These are phyloP conservation scores for Acrobasis consociella DNA, from an alignment of 2,888 invertebrate genomes.

Conservation along the genomic window DNA sequence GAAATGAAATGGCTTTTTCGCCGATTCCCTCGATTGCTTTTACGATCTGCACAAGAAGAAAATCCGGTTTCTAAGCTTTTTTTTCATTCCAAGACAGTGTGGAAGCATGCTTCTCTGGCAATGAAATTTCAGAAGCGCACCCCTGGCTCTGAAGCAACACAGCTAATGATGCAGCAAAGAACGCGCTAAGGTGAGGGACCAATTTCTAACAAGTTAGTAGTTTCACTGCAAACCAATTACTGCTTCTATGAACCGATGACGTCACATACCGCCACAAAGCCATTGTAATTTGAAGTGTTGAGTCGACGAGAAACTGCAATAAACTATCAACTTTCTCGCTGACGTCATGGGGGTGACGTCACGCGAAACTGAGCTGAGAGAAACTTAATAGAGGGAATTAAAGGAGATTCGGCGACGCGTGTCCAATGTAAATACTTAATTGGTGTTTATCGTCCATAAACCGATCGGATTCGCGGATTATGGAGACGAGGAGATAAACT, in stretches of 20 bases:
- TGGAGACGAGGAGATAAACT: not conserved
- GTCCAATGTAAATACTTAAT: slow-evolving; percentile 23
- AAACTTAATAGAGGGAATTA: slow-evolving; percentile 13
- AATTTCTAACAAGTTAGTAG: not conserved
- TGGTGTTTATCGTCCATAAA: slow-evolving; percentile 12
- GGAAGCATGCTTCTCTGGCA: too few species aligned
- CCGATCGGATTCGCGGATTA: slow-evolving; percentile 1
- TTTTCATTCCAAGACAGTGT: too few species aligned
- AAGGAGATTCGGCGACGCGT: slow-evolving; percentile 17
- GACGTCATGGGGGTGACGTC: slow-evolving; percentile 1
- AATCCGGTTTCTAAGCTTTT: too few species aligned
- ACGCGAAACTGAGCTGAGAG: not conserved
- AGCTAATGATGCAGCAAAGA: too few species aligned
- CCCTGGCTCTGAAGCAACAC: too few species aligned
- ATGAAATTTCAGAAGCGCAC: too few species aligned
- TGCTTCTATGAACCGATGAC: not conserved
- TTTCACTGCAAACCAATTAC: not conserved
- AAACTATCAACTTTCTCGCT: slow-evolving; percentile 1
- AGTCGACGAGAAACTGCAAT: not conserved
- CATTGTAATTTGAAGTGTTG: slow-evolving; percentile 2
- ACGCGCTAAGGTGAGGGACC: too few species aligned
- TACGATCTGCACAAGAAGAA: too few species aligned
- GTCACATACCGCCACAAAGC: not conserved
- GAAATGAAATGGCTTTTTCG: too few species aligned
- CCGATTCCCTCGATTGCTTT: too few species aligned